A percentile compares a stretch with the other conserved stretches of the same genome.
These are phyloP conservation scores for Sipha flava DNA, from an alignment of 1,140 invertebrate genomes.

Conservation along the genomic window DNA sequence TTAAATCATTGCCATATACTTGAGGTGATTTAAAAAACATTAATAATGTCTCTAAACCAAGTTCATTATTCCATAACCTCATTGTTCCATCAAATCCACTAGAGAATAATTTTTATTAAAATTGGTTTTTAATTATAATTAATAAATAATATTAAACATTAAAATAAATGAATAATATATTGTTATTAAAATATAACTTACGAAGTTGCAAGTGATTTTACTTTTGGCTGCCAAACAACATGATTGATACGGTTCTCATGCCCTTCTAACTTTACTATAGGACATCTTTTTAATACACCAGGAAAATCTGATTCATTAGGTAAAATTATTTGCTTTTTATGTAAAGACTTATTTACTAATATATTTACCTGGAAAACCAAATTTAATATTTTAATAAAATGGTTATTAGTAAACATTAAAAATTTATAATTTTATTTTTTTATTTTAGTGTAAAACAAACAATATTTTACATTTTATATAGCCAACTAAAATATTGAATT, in stretches of 20 bases:
- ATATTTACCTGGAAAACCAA: slow-evolving; percentile 16
- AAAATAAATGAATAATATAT: background rate
- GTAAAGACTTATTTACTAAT: slow-evolving; percentile 11
- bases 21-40: slow-evolving; percentile 51
- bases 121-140: too few species aligned
- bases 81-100: slow-evolving; percentile 60
- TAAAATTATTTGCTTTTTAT: background rate
- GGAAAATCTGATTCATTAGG: slow-evolving; percentile 23
- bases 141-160: background rate
- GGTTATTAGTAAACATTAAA: too few species aligned
- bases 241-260: slow-evolving; percentile 50
- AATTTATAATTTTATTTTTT: too few species aligned
- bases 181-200: slow-evolving; percentile 35
- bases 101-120: too few species aligned
- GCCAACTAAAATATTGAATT: too few species aligned
- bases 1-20: slow-evolving; percentile 48
- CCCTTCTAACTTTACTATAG: slow-evolving; percentile 45
- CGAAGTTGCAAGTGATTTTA: slow-evolving; percentile 47
- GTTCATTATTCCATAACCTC: slow-evolving; percentile 50
- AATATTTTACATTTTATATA: too few species aligned
- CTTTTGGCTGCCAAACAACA: slow-evolving; percentile 46
- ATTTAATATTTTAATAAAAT: background rate
- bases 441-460: too few species aligned
- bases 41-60: slow-evolving; percentile 51
- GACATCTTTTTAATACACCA: slow-evolving; percentile 23